Conservation (phyloP, 2,888 invertebrate genomes). For the Epistrophe grossulariae region DNA sequence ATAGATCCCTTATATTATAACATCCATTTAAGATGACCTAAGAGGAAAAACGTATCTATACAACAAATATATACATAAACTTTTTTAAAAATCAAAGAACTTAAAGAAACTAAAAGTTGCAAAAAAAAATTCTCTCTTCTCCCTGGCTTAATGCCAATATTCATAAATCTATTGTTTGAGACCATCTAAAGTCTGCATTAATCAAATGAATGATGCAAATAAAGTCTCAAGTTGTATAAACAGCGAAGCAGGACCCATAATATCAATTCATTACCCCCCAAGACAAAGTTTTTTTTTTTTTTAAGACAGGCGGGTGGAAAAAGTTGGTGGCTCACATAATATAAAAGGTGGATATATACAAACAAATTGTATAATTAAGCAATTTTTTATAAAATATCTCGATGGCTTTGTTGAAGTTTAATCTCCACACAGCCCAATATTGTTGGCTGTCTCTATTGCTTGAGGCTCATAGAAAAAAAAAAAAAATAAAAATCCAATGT, state of each 20-base stretch:
- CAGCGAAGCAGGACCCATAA: not conserved
- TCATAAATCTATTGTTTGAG: not conserved
- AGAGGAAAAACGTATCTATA: too few species aligned
- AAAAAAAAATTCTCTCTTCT: not conserved
- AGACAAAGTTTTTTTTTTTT: not conserved
- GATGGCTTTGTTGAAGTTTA: conserved; percentile 6
- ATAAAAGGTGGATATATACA: not conserved
- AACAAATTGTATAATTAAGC: conserved; percentile 24
- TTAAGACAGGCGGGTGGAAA: not conserved
- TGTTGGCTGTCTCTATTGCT: not conserved
- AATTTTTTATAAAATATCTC: conserved; percentile 12
- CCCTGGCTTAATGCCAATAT: conserved; percentile 13
- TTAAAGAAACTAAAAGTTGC: not conserved
- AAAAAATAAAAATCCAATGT: not conserved
- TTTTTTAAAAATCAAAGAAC: not conserved
- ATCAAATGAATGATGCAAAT: conserved; percentile 19
- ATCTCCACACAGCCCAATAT: conserved; percentile 18
- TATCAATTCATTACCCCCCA: not conserved
- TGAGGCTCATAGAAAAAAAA: conserved; percentile 13
- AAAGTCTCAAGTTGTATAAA: conserved; percentile 22
- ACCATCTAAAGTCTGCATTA: conserved; percentile 29
- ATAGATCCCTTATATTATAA: too few species aligned
- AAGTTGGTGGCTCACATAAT: not conserved
- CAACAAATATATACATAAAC: not conserved
- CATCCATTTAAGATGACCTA: too few species aligned